phyloP scores from a whole-genome alignment of 2,113 vertebrate genomes.

The Brachionichthys hirsutus region DNA sequence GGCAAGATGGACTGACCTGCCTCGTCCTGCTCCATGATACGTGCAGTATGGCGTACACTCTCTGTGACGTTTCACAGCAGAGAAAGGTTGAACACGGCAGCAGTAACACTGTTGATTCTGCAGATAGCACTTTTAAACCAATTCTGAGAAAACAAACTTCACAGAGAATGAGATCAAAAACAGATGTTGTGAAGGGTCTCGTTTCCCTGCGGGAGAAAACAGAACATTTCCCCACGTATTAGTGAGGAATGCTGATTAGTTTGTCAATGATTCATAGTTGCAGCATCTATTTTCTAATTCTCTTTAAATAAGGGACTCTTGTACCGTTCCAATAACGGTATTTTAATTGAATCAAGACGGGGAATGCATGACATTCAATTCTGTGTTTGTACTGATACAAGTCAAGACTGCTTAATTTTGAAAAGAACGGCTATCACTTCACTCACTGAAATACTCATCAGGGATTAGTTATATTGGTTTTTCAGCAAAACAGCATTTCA shows the following conservation, averaged over 20 bases:
- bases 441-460: neutral
- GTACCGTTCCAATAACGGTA: neutral
- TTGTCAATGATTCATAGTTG: conserved; percentile 11
- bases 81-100: conserved; percentile 14
- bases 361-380: neutral
- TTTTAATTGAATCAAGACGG: neutral
- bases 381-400: neutral
- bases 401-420: conserved; percentile 3
- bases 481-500: neutral
- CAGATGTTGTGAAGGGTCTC: conserved; percentile 9
- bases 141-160: conserved; percentile 24
- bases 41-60: conserved; percentile 50
- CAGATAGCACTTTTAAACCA: conserved; percentile 9
- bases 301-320: neutral
- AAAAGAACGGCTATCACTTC: neutral
- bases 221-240: neutral
- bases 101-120: conserved; percentile 25
- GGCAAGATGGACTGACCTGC: conserved; percentile 42
- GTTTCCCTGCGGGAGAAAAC: conserved; percentile 8
- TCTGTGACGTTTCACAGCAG: conserved; percentile 23
- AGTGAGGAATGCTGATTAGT: too few species aligned
- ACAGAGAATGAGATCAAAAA: conserved; percentile 10
- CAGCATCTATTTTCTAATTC: neutral
- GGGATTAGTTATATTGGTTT: too few species aligned
- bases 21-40: conserved; percentile 49